Percentiles rank a stretch among this genome's conserved stretches.
Conservation (phyloP, 2,113 vertebrate genomes). For the Myanophis thanlyinensis region DNA sequence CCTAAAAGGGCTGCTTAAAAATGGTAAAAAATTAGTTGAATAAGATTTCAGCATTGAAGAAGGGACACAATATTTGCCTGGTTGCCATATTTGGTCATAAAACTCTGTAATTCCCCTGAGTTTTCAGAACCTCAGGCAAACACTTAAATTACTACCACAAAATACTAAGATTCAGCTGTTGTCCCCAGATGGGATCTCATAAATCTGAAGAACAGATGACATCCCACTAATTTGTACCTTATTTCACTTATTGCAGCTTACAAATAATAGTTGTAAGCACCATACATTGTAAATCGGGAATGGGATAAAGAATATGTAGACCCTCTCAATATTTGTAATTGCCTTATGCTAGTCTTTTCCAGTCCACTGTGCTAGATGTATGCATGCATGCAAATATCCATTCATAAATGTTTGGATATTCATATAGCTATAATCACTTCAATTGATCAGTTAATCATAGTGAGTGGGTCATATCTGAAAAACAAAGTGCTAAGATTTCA, state of each 20-base stretch:
- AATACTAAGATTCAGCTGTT: constrained; percentile 12
- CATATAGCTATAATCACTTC: neutral
- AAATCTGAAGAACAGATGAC: constrained; percentile 13
- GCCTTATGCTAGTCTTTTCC: neutral
- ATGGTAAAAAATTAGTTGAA: neutral
- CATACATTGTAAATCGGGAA: neutral
- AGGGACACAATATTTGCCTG: neutral
- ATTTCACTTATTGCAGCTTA: neutral
- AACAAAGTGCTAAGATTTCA: neutral
- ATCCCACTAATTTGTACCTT: neutral
- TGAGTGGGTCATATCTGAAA: neutral
- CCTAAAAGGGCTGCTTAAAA: neutral
- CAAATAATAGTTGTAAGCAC: neutral
- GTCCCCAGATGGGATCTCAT: constrained; percentile 16
- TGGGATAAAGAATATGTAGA: neutral
- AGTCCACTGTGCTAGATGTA: neutral
- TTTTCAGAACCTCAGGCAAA: neutral
- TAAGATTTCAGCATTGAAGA: neutral
- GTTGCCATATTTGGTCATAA: neutral
- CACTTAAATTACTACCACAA: neutral
- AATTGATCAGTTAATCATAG: neutral
- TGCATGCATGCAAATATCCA: neutral
- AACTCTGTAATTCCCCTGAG: neutral
- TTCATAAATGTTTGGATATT: neutral
- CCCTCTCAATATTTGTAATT: neutral